A percentile compares a stretch with the other conserved stretches of the same genome.
Evolutionary conservation across 2,888 invertebrate genomes (phyloP).

Genomic region (Parasteatoda lunata): DNA sequence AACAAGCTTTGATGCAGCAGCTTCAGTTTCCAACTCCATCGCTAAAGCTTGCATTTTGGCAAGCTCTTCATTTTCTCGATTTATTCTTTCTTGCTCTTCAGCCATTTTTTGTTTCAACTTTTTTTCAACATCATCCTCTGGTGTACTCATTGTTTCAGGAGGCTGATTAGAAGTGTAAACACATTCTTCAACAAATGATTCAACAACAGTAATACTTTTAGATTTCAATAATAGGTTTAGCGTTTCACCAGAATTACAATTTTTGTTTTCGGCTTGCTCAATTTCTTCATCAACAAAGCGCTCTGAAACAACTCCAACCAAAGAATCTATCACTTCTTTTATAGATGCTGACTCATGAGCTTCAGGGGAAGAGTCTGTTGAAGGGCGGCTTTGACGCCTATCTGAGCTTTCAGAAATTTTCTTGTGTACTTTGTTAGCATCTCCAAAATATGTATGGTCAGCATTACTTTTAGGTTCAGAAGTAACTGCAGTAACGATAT

Average conservation of each 20-base stretch:
- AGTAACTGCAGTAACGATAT: neutral
- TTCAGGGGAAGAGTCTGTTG: constrained; percentile 70
- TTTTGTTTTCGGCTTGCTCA: constrained; percentile 4
- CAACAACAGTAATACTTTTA: constrained; percentile 8
- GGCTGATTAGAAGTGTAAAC: constrained; percentile 46
- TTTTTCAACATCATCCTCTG: constrained; percentile 5
- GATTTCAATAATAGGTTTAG: neutral
- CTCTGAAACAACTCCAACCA: constrained; percentile 69
- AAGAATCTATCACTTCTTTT: constrained; percentile 69
- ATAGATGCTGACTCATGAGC: constrained; percentile 69
- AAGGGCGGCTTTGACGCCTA: constrained; percentile 38
- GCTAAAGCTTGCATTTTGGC: constrained; percentile 22
- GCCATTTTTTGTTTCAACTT: neutral
- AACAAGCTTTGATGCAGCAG: constrained; percentile 32
- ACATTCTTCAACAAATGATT: constrained; percentile 41
- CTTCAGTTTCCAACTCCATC: constrained; percentile 53
- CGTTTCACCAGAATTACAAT: neutral
- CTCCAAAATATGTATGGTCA: constrained; percentile 51
- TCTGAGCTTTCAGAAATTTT: constrained; percentile 7
- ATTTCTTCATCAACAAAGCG: constrained; percentile 48
- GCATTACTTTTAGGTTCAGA: constrained; percentile 1
- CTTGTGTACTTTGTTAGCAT: neutral
- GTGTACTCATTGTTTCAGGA: neutral
- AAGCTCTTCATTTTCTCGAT: neutral
- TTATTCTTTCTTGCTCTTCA: neutral